Evolutionary conservation across 2,797 vertebrate genomes (phyloP).

Genomic region (Phaenicophaeus curvirostris): DNA sequence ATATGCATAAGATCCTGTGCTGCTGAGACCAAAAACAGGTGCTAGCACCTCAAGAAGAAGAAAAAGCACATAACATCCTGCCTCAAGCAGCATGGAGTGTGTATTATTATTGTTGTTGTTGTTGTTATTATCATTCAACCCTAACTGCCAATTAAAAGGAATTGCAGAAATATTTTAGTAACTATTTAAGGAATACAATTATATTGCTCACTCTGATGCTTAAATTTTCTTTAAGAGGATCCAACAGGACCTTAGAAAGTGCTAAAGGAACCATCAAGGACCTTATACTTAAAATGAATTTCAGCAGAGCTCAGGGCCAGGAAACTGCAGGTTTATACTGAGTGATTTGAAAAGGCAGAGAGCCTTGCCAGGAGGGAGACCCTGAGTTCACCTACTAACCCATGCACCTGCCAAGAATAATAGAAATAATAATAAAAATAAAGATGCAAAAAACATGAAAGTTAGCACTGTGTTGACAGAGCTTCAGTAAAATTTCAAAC

Average conservation of each 20-base stretch:
- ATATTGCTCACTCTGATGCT: background rate
- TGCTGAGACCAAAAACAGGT: background rate
- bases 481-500: conserved; percentile 52
- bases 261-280: background rate
- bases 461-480: conserved; percentile 47
- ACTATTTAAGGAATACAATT: conserved; percentile 22
- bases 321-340: conserved; percentile 1
- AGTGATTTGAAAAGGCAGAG: conserved; percentile 15
- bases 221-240: conserved; percentile 1
- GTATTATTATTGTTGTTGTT: background rate
- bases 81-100: background rate
- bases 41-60: background rate
- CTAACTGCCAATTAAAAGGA: background rate
- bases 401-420: conserved; percentile 53
- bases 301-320: background rate
- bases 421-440: conserved; percentile 50
- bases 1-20: background rate
- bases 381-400: conserved; percentile 23
- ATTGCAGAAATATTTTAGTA: background rate
- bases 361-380: conserved; percentile 15
- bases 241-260: background rate
- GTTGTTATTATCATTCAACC: background rate
- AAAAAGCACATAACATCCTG: background rate
- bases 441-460: conserved; percentile 51
- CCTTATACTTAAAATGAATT: background rate